Evolutionary conservation across 2,797 vertebrate species (phyloP), one percentile per base, ranked within the genome.

Genomic region (Geotrypetes seraphini): DNA sequence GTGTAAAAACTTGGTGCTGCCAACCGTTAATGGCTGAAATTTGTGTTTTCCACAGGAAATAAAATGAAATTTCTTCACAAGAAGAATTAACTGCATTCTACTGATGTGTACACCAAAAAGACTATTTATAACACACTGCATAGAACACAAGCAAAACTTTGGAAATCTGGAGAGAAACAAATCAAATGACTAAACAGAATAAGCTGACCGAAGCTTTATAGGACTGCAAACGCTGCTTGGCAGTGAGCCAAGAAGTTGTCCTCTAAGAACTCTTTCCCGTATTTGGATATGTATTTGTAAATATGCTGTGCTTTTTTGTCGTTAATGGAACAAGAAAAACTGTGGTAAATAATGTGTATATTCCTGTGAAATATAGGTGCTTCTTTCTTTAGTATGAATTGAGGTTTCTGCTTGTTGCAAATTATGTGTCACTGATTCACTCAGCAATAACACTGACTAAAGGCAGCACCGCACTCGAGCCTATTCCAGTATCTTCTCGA

Each of bases 1-100:
- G n/a, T n/a, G n/a, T n/a, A n/a, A n/a, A n/a, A n/a, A n/a, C n/a
- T n/a, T n/a, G n/a, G n/a, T n/a, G n/a, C n/a, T n/a, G n/a, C n/a
- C n/a, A n/a, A n/a, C n/a, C n/a, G n/a, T n/a, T n/a, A n/a, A n/a
- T n/a, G n/a, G n/a, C n/a, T n/a, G n/a, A n/a, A n/a, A n/a, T n/a
- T 19, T 33, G 11, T 35, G 4, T 33, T 19, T 15, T 11, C 68
- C 75, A 17, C 56, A 97, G 94, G 95, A 63, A 99, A 85, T 75
- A 97, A 97, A 84, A 97, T 98, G 91, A 98, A 92, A 74, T 96
- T 97, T 62, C 95, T 98, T 46, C 95, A 98, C 76, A 97, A 97
- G 86, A 98, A 97, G 84, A 98, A 85, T 75, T 97, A 74, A 85
- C 19, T 26, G 15, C 12, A 19, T 36, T 47, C 61, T 50, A 53